Percentiles rank a stretch among this genome's conserved stretches.
Evolutionary conservation across 1,140 invertebrate species (phyloP).

Genomic region (Macrotrachela quadricornifera): DNA sequence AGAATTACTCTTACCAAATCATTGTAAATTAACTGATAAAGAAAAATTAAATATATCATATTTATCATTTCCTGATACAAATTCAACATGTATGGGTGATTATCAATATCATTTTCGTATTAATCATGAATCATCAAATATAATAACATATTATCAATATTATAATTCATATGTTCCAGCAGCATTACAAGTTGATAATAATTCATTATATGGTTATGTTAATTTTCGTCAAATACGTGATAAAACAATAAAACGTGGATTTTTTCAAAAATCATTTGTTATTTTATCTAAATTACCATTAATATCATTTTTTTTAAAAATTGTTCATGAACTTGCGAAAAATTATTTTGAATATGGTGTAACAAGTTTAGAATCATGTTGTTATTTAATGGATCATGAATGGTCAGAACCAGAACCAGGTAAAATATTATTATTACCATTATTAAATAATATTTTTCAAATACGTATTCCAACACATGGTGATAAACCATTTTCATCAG

Average conservation of each 20-base stretch:
- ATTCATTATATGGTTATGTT: slow-evolving; percentile 67
- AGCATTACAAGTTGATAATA: slow-evolving; percentile 22
- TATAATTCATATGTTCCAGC: not conserved
- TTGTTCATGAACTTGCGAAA: slow-evolving; percentile 63
- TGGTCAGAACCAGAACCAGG: slow-evolving; percentile 72
- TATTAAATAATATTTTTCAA: slow-evolving; percentile 47
- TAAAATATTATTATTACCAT: slow-evolving; percentile 52
- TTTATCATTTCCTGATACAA: slow-evolving; percentile 91
- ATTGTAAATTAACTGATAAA: slow-evolving; percentile 60
- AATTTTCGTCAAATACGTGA: slow-evolving; percentile 96
- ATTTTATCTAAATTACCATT: slow-evolving; percentile 64
- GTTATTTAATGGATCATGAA: slow-evolving; percentile 61
- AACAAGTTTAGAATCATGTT: slow-evolving; percentile 56
- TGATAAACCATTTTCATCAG: too few species aligned
- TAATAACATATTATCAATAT: too few species aligned
- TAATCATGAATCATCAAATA: slow-evolving; percentile 16
- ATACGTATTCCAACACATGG: too few species aligned
- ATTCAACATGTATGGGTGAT: slow-evolving; percentile 74
- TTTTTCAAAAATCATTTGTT: slow-evolving; percentile 95
- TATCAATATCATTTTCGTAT: slow-evolving; percentile 83
- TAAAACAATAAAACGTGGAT: slow-evolving; percentile 67
- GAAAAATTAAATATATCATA: slow-evolving; percentile 93
- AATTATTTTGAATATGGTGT: slow-evolving; percentile 75
- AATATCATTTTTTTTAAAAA: slow-evolving; percentile 68
- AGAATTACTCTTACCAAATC: slow-evolving; percentile 68